A percentile compares a stretch with the other conserved stretches of the same genome.
These are phyloP conservation scores for Pygmarrhopalites habei DNA, from an alignment of 1,140 invertebrate genomes.

Conservation along the genomic window DNA sequence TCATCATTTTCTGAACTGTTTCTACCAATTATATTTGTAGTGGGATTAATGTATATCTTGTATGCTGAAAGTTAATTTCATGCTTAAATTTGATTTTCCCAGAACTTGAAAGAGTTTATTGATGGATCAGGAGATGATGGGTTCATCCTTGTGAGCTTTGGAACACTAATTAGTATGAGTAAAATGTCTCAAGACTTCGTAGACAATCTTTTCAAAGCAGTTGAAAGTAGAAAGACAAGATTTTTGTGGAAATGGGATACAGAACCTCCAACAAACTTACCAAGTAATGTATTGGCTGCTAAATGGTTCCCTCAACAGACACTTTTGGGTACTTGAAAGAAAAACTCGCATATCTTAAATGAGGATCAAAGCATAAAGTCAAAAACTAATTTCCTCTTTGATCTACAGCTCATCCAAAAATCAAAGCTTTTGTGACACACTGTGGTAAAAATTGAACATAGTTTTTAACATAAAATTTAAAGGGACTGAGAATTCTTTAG, in stretches of 20 bases:
- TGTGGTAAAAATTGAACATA: no score
- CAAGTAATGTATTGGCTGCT: slow-evolving; percentile 11
- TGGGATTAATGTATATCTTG: neutral
- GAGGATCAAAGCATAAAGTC: no score
- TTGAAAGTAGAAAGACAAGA: neutral
- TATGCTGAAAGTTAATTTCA: neutral
- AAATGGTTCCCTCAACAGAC: slow-evolving; percentile 25
- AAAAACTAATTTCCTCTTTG: no score
- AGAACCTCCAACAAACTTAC: neutral
- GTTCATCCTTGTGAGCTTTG: slow-evolving; percentile 25
- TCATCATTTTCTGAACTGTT: neutral
- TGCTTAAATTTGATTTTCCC: neutral
- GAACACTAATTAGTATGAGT: slow-evolving; percentile 5
- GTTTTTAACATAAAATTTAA: no score
- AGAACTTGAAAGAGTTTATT: neutral
- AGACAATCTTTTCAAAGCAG: slow-evolving; percentile 14
- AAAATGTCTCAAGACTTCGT: slow-evolving; percentile 1
- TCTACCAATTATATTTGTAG: neutral
- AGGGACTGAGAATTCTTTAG: no score
- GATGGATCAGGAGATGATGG: slow-evolving; percentile 1
- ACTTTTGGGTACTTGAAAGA: slow-evolving; percentile 23
- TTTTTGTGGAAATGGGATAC: slow-evolving; percentile 24
- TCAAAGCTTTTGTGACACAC: no score
- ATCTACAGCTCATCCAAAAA: no score
- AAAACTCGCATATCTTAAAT: no score